Conservation (phyloP, 2,113 vertebrate genomes). For the Catharus minimus region DNA sequence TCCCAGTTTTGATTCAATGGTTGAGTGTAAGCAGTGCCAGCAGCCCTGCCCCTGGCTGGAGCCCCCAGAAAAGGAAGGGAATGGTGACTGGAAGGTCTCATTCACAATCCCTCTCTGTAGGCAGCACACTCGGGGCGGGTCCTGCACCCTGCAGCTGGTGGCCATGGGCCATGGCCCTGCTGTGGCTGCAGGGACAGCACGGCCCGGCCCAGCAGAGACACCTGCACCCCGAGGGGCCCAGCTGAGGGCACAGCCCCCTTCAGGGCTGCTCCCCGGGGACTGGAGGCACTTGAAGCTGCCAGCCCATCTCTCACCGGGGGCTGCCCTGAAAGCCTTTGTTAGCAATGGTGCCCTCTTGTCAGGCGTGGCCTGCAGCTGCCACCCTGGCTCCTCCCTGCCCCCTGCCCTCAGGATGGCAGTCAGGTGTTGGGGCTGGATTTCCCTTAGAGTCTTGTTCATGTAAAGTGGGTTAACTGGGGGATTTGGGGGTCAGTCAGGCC, state of each 20-base stretch:
- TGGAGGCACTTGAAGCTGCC: accelerated
- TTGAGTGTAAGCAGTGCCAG: background rate
- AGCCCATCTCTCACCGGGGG: accelerated
- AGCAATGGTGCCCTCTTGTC: background rate
- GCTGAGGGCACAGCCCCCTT: background rate
- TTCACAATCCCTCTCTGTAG: background rate
- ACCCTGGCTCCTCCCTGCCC: accelerated
- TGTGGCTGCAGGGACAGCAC: background rate
- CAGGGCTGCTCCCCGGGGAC: accelerated
- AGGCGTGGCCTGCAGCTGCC: accelerated
- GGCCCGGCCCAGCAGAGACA: background rate
- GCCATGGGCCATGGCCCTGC: background rate
- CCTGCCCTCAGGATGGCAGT: background rate
- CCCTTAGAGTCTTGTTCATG: background rate
- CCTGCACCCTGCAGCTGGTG: background rate
- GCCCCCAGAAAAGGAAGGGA: background rate
- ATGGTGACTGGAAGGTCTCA: background rate
- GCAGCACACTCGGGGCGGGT: background rate
- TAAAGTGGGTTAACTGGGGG: accelerated
- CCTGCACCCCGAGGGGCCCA: background rate
- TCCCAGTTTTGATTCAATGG: background rate
- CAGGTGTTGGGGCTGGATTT: background rate
- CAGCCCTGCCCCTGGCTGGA: background rate
- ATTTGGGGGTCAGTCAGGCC: background rate
- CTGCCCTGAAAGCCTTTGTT: background rate